Evolutionary conservation across 2,797 vertebrate species (phyloP).

Genomic region (Ibycter americanus): DNA sequence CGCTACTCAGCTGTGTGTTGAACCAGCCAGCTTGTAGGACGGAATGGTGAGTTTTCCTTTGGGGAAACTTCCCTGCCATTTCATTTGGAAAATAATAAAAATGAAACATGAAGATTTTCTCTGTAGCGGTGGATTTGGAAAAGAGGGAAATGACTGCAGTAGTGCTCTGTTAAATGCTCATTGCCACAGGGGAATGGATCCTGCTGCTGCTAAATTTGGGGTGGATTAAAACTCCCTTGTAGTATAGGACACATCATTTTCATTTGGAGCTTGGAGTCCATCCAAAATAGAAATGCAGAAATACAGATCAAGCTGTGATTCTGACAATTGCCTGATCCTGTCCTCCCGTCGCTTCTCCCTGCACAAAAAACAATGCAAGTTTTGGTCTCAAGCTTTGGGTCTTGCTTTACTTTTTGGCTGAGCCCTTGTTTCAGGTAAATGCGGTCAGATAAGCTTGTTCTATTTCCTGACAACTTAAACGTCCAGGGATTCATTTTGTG

Average conservation of each 20-base stretch:
- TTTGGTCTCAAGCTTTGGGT: neutral
- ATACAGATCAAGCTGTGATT: neutral
- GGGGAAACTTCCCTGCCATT: neutral
- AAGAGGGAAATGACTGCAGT: neutral
- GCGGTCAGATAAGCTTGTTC: neutral
- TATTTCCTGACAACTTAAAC: neutral
- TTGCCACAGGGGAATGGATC: neutral
- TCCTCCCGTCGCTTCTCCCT: neutral
- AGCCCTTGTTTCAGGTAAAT: neutral
- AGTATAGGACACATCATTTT: neutral
- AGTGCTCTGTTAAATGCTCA: neutral
- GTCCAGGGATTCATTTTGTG: neutral
- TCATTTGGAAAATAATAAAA: neutral
- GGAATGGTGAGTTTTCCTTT: fast-evolving
- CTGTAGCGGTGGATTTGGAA: neutral
- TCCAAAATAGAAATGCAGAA: constrained; percentile 18
- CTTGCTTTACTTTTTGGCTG: neutral
- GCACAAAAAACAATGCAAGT: neutral
- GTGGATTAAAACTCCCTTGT: constrained; percentile 29
- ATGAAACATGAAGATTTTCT: neutral
- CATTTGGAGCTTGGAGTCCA: neutral
- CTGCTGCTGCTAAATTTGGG: constrained; percentile 12
- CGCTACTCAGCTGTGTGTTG: neutral
- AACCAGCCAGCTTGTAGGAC: neutral
- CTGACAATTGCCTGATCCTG: neutral